Evolutionary conservation across 1,140 invertebrate species (phyloP).

Genomic region (Diorhabda carinulata): DNA sequence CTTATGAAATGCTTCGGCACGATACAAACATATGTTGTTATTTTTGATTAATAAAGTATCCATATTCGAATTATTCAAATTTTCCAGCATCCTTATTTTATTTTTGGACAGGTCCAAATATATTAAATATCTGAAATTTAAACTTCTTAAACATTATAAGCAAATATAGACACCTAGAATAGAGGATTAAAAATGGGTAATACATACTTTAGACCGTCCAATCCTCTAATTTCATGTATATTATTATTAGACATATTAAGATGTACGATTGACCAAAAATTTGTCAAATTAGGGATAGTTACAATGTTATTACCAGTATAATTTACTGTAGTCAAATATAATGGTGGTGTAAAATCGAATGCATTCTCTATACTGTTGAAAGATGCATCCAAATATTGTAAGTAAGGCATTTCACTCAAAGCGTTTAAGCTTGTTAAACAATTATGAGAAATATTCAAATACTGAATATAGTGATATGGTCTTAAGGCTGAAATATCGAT

Average conservation of each 20-base stretch:
- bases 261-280: slow-evolving; percentile 40
- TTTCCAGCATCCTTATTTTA: slow-evolving; percentile 22
- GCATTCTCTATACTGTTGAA: slow-evolving; percentile 31
- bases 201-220: slow-evolving; percentile 32
- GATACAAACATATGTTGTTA: slow-evolving; percentile 12
- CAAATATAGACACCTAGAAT: neutral
- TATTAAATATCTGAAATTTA: slow-evolving; percentile 25
- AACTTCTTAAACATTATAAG: neutral
- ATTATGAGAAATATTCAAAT: slow-evolving; percentile 37
- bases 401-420: slow-evolving; percentile 30
- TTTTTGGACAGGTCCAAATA: slow-evolving; percentile 29
- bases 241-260: slow-evolving; percentile 37
- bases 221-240: slow-evolving; percentile 31
- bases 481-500: slow-evolving; percentile 29
- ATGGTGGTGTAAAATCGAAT: slow-evolving; percentile 37
- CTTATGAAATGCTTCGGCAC: slow-evolving; percentile 23
- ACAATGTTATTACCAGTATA: slow-evolving; percentile 33
- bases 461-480: slow-evolving; percentile 35
- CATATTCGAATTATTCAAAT: slow-evolving; percentile 20
- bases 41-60: slow-evolving; percentile 10
- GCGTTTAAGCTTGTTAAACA: slow-evolving; percentile 26
- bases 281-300: slow-evolving; percentile 31
- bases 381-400: slow-evolving; percentile 40
- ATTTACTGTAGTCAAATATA: slow-evolving; percentile 35
- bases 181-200: neutral